Conservation (phyloP, 1,140 invertebrate species). For the Mylabris phalerata region DNA sequence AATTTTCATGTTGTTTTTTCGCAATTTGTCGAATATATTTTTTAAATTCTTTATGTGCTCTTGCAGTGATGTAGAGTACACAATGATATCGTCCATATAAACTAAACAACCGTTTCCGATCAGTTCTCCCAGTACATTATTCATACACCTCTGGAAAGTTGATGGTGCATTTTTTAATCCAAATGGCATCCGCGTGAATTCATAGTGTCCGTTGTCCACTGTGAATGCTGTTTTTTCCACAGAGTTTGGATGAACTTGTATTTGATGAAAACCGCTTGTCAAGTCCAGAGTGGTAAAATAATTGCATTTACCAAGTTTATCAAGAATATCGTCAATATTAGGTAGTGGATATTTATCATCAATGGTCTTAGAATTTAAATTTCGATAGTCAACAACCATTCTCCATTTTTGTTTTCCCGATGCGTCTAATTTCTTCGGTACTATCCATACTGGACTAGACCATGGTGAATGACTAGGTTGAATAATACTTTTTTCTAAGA, state of each 20-base stretch:
- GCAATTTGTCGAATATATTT: no score
- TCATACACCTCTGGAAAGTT: constrained; percentile 2
- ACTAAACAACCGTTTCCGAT: constrained; percentile 22
- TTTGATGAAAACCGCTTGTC: constrained; percentile 1
- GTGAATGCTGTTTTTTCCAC: constrained; percentile 4
- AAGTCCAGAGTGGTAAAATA: no score
- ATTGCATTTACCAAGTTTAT: neutral
- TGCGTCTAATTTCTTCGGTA: constrained; percentile 3
- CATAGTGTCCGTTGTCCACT: constrained; percentile 1
- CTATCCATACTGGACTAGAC: constrained; percentile 2
- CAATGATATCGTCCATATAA: constrained; percentile 25
- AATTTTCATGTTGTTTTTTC: no score
- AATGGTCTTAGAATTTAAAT: constrained; percentile 1
- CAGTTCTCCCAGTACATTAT: neutral
- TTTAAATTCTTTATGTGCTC: no score
- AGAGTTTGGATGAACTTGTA: constrained; percentile 1
- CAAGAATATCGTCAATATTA: neutral
- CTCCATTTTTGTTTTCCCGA: constrained; percentile 1
- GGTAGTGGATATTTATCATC: constrained; percentile 4
- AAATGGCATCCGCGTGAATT: constrained; percentile 1
- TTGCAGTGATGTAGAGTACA: no score
- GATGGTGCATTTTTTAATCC: constrained; percentile 7
- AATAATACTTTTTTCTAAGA: constrained; percentile 3
- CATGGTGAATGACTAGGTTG: neutral
- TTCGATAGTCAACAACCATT: constrained; percentile 1